Conservation (phyloP, 2,797 vertebrate species). For the Muscicapa comitata region DNA sequence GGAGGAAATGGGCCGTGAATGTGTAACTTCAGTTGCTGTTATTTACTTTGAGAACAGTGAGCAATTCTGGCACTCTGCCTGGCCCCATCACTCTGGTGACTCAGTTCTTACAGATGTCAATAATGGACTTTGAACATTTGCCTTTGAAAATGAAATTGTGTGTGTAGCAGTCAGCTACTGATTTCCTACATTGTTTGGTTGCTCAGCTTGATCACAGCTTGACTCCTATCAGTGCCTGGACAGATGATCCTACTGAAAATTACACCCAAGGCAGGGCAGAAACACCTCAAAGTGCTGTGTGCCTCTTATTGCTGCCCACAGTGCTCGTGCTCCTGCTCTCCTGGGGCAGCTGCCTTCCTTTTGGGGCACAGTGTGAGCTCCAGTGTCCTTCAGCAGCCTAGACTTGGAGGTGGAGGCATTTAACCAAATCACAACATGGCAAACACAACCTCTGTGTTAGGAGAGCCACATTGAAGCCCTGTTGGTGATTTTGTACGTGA, state of each 20-base stretch:
- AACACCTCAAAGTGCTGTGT: not conserved
- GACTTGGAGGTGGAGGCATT: not conserved
- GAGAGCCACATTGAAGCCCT: not conserved
- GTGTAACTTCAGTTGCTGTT: not conserved
- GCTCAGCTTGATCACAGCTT: not conserved
- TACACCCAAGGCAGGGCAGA: not conserved
- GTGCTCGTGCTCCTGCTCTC: not conserved
- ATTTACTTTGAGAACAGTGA: not conserved
- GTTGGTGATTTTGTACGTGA: not conserved
- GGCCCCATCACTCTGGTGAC: not conserved
- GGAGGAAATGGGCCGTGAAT: not conserved
- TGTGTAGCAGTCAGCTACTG: not conserved
- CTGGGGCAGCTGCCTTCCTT: not conserved
- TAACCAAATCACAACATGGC: conserved; percentile 26
- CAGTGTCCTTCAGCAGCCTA: not conserved
- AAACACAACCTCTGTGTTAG: conserved; percentile 44
- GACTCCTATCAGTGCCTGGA: not conserved
- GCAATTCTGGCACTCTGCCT: not conserved
- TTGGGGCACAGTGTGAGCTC: not conserved
- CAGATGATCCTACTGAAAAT: not conserved
- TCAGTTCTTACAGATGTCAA: not conserved
- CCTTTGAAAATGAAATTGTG: not conserved
- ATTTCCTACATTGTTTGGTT: not conserved
- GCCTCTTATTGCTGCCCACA: not conserved
- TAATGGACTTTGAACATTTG: not conserved